Percentiles rank a stretch among this genome's conserved stretches.
phyloP scores from a whole-genome alignment of 2,797 vertebrate species.

The Onychomys arenicola region DNA sequence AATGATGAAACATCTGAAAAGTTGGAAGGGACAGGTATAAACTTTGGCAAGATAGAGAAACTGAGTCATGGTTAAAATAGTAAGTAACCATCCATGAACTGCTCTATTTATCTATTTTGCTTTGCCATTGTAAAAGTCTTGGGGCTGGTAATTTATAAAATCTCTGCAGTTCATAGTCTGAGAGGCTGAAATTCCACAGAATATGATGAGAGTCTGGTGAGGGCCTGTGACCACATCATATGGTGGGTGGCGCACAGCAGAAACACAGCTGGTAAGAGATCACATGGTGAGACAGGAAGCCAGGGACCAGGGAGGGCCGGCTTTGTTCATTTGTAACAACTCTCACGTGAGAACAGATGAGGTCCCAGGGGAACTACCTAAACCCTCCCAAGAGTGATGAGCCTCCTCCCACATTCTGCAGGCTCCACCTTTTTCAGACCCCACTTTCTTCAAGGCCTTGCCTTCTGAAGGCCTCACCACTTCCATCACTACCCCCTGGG shows the following conservation, averaged over 20 bases:
- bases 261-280: too few species aligned
- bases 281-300: not conserved
- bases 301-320: not conserved
- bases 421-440: not conserved
- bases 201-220: not conserved
- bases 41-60: not conserved
- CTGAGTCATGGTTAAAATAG: accelerated
- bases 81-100: accelerated
- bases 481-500: not conserved
- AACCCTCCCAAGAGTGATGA: not conserved
- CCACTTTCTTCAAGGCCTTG: not conserved
- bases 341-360: not conserved
- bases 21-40: not conserved
- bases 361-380: not conserved
- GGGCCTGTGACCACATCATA: too few species aligned
- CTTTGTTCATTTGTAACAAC: not conserved
- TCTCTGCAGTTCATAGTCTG: not conserved
- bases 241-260: not conserved
- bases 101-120: not conserved
- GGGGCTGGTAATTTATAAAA: not conserved
- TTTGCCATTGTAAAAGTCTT: not conserved
- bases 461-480: not conserved
- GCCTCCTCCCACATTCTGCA: too few species aligned
- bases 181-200: not conserved
- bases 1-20: not conserved